Conservation (phyloP, 2,797 vertebrate genomes). For the Urosaurus nigricauda region DNA sequence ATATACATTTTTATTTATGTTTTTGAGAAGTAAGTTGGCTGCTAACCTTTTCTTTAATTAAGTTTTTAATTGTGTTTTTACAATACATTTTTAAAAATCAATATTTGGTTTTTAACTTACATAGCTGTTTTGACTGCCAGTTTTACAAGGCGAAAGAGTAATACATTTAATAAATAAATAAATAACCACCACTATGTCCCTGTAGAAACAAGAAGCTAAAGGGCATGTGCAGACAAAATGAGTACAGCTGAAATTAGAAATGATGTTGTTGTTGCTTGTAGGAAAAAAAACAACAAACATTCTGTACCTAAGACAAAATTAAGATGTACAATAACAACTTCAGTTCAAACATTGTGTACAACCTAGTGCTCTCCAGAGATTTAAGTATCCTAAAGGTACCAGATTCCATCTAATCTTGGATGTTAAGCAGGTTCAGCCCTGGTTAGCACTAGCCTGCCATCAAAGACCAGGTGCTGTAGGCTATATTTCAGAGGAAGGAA, state of each 20-base stretch:
- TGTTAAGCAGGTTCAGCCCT: too few relatives aligned
- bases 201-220: neutral
- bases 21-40: neutral
- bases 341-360: conserved; percentile 17
- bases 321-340: conserved; percentile 3
- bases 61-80: neutral
- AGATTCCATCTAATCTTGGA: too few relatives aligned
- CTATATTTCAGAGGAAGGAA: too few relatives aligned
- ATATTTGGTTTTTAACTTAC: neutral
- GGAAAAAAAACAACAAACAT: accelerated
- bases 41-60: neutral
- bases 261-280: neutral
- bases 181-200: neutral
- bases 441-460: too few relatives aligned
- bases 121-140: neutral
- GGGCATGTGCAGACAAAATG: neutral
- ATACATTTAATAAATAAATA: neutral
- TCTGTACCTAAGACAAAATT: conserved; percentile 15
- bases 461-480: too few relatives aligned
- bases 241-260: conserved; percentile 16
- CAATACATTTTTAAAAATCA: neutral
- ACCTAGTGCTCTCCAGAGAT: neutral
- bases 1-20: too few relatives aligned
- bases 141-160: neutral
- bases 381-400: too few relatives aligned